Evolutionary conservation across 2,888 invertebrate genomes (phyloP), one percentile per base, ranked within the genome.

Genomic region (Drosophila rubida): DNA sequence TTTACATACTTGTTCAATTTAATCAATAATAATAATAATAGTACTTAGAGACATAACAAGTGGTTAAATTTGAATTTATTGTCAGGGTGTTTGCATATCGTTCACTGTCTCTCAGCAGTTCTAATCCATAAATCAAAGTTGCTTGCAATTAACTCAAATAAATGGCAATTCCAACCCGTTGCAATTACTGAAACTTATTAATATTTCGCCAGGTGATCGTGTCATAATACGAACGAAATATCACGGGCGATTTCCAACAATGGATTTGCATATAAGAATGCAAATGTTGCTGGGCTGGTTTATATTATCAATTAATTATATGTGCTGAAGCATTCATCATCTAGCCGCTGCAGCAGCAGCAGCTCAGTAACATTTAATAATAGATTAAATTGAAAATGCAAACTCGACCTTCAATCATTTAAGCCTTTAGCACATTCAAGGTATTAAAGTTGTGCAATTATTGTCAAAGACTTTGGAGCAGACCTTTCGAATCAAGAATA

Each of bases 181-280:
- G 7, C 14, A 51, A 45, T 51, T 49, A 16, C 1, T 27, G 1
- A 27, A 25, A 68, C 5, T 7, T 49, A 41, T 32, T 23, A 32
- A n/a, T 25, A 16, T 14, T 51, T 65, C 7, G 41, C 2, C 3
- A 27, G 42, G 14, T 35, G 53, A 2, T 35, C 50, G 41, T 48
- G 65, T 63, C 64, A 54, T 35, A 72, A 54, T 13, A 4, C 14
- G 11, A 55, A 35, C 46, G 32, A 55, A 55, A 49, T 27, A 41
- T 39, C 6, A 14, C 41, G 13, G 49, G 13, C 41, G 27, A 53
- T 30, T 30, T 37, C 9, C 6, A 23, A 32, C 19, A 9, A 14
- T 44, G 6, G 39, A 70, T 62, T 62, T 68, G 54, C 71, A 68
- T 53, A 37, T 64, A 32, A 32, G 3, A 46, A 41, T 50, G 27